Evolutionary conservation across 2,797 vertebrate genomes (phyloP), one percentile per base, ranked within the genome.

Genomic region (Pseudotriccus pelzelni): DNA sequence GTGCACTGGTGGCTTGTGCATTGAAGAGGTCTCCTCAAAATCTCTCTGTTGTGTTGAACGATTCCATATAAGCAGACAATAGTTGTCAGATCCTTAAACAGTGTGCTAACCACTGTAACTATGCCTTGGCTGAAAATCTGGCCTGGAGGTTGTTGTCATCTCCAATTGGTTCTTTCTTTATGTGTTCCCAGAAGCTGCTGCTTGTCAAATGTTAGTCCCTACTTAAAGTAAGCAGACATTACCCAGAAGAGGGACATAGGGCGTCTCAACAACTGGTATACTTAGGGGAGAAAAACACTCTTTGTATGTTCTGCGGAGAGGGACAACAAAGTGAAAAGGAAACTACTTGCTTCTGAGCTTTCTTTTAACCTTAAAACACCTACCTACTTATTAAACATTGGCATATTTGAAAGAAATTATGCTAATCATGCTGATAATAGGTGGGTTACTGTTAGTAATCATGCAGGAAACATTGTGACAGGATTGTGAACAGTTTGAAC

Each of bases 371-470:
- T 67, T 46, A 52, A 66, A 93, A 94, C 27, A 94, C 11, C 10
- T 41, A 89, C 39, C 76, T 85, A 28, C 14, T 49, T 62, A 53
- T 24, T 94, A 90, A 89, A 36, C n/a, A 36, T 72, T 91, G 76
- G 55, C 50, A 78, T 46, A 76, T 87, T 94, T 89, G 70, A 72
- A 95, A 96, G 92, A 37, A 89, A 77, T 34, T 10, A 92, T 93
- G 62, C 19, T 91, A 97, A 94, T 96, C 70, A 58, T 70, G 62
- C 66, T 58, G 55, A 52, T 84, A 95, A 83, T 66, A 41, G 7
- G 32, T 18, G 3, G 5, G 23, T 72, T 96, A 47, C 34, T 34
- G n/a, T 36, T 66, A 83, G 55, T 1, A 2, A 43, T 44, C 22
- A 13, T 2, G 30, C 64, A 39, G 21, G 17, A 91, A 83, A 49